Base-by-base conservation (phyloP, 2,797 vertebrate genomes). In the Cossypha caffra region DNA sequence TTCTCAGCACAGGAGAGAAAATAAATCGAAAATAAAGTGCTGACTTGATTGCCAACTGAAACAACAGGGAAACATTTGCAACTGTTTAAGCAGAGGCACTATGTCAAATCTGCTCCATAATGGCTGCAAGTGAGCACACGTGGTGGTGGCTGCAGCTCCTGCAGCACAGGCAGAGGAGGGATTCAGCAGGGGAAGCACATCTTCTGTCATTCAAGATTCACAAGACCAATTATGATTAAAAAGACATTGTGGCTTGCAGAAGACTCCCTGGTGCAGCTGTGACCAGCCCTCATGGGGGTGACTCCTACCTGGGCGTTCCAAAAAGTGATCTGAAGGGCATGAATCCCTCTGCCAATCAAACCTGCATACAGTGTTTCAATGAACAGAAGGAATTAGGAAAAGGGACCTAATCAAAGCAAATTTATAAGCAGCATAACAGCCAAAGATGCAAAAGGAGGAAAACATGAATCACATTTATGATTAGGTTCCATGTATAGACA, bases 41-140 rank as follows among this genome's bases (percentile, higher is more conserved):
- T 55, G 51, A 28, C 62, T 79, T 37, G 58, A 25, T 37, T 78
- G 69, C 74, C 0, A 7, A 18, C 35, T 15, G 55, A 89, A 95
- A 54, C 64, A 86, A 84, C 58, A 85, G 62, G 58, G 63, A 71
- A 71, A 95, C 21, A 66, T 82, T 92, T 93, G 78, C 68, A 91
- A 89, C 11, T 5, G 1, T 82, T 89, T 78, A 77, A 76, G 78
- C 37, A 67, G 79, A 77, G 1, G 4, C 5, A 9, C 45, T 62
- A 37, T 54, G 87, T 73, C 40, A 89, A 89, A 88, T 52, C 63
- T 0, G 1, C 42, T 82, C 63, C 40, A 3, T 19, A 45, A 58
- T 2, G 35, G 74, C 62, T 78, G 86, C 43, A 75, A 80, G 61
- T 2, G 21, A 80, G 67, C 62, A 63, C 54, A 51, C 0, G 9